Conservation (phyloP, 2,113 vertebrate genomes). For the Oncorhynchus masou region DNA sequence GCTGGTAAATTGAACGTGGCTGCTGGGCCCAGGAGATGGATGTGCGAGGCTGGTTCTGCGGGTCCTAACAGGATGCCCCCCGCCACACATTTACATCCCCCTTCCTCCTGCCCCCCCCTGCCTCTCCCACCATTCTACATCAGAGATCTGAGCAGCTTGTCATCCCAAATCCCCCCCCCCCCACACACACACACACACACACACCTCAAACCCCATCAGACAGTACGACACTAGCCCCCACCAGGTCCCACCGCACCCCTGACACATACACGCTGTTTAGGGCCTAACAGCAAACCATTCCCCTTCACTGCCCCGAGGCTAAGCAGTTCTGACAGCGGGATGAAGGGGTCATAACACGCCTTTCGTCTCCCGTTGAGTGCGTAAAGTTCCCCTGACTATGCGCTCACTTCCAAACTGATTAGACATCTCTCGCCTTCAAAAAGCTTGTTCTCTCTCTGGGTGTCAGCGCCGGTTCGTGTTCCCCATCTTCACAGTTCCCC, state of each 20-base stretch:
- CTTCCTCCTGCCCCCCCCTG: background rate
- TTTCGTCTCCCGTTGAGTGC: constrained; percentile 20
- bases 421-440: constrained; percentile 48
- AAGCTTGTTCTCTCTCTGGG: constrained; percentile 16
- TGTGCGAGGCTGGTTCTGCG: constrained; percentile 17
- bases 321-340: constrained; percentile 34
- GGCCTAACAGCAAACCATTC: constrained; percentile 41
- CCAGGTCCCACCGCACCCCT: background rate
- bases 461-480: constrained; percentile 8
- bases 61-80: constrained; percentile 6
- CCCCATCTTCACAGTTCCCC: constrained; percentile 1
- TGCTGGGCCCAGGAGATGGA: constrained; percentile 50
- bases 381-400: constrained; percentile 26
- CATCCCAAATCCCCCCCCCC: background rate
- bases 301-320: background rate
- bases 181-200: background rate
- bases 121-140: background rate
- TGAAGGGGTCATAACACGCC: constrained; percentile 25
- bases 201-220: background rate
- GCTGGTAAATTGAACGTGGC: constrained; percentile 56
- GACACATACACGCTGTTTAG: constrained; percentile 22
- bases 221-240: constrained; percentile 10
- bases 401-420: constrained; percentile 42
- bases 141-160: background rate
- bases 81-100: background rate